These are phyloP conservation scores for Eretmochelys imbricata DNA, from an alignment of 2,113 vertebrate genomes.

Conservation along the genomic window DNA sequence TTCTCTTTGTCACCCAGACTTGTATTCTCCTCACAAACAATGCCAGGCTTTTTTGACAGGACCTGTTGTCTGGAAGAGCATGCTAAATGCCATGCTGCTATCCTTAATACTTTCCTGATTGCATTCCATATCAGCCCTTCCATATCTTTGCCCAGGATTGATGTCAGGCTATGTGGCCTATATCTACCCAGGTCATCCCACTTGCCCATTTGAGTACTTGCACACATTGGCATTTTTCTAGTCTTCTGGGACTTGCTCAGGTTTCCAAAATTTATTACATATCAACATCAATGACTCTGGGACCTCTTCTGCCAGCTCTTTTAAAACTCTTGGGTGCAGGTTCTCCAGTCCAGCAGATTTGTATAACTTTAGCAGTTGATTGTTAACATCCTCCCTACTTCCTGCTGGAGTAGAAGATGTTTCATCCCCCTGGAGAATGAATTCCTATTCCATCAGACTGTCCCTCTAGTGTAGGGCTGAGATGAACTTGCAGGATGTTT, in stretches of 20 bases:
- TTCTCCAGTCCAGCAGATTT: not conserved
- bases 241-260: not conserved
- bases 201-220: not conserved
- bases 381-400: not conserved
- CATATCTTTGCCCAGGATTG: not conserved
- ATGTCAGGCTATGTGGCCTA: not conserved
- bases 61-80: not conserved
- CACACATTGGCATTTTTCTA: not conserved
- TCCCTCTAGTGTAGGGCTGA: not conserved
- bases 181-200: not conserved
- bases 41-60: not conserved
- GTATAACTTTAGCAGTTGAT: not conserved
- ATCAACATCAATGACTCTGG: not conserved
- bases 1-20: not conserved
- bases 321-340: not conserved
- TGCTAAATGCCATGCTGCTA: not conserved
- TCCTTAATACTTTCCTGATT: not conserved
- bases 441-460: not conserved
- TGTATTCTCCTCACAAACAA: not conserved
- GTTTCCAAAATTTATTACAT: not conserved
- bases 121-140: not conserved
- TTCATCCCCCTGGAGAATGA: not conserved
- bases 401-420: not conserved
- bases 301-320: not conserved
- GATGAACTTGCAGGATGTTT: not conserved